Evolutionary conservation across 2,113 vertebrate genomes (phyloP), one percentile per base, ranked within the genome.

Genomic region (Hypanus sabinus): DNA sequence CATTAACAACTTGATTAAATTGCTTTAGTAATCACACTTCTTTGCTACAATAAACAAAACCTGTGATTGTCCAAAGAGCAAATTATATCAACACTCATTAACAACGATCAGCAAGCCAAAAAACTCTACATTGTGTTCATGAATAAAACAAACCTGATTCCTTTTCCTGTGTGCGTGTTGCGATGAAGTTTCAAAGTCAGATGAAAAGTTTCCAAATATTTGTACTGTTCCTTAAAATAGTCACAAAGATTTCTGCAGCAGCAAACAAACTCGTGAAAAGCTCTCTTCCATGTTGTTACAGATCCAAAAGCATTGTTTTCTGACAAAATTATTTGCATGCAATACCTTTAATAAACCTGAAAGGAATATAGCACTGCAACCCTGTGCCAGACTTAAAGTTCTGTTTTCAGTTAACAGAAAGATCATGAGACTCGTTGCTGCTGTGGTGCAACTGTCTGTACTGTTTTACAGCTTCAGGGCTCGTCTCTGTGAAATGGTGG

Each of bases 381-480:
- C 12, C 91, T 93, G 18, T 92, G 88, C 70, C 36, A 75, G 24
- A 91, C n/a, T 55, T 36, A 70, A 30, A 70, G 68, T 71, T 93
- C 91, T 93, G 91, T 38, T 93, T 93, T 73, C 33, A 93, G 70
- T 93, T 93, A 93, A 55, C 38, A 93, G 36, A 88, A 71, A 92
- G 62, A 93, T 93, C 91, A 55, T 75, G 91, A 70, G 36, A 73
- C 70, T 55, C 68, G 20, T 68, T 71, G 65, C 62, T 38, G 68
- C 55, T 93, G 36, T 70, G 46, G 91, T 93, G 36, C 68, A 38
- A 93, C 70, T 73, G 91, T 93, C 91, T 93, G 90, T 70, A 11
- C 18, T 93, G 70, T 73, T 75, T 93, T 93, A 93, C 70, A 30
- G 91, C 91, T 93, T 93, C 91, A 93, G 70, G 70, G 91, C 91